A percentile compares a stretch with the other conserved stretches of the same genome.
Evolutionary conservation across 2,888 invertebrate species (phyloP).

Genomic region (Metopia argyrocephala): DNA sequence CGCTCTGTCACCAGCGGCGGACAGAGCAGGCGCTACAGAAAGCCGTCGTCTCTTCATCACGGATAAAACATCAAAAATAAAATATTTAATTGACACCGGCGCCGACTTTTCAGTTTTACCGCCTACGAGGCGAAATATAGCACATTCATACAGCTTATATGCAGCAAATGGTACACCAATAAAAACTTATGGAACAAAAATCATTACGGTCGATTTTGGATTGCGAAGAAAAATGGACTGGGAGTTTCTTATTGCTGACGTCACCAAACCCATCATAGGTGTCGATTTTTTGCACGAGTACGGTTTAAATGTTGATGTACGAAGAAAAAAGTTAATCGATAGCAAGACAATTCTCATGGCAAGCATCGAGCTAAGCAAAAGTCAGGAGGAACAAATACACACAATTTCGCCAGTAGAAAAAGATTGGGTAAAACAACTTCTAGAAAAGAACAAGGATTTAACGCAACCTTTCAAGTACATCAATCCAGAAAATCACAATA

Average conservation of each 20-base stretch:
- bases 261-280: not conserved
- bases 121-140: not conserved
- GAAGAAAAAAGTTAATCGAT: slow-evolving; percentile 1
- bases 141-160: not conserved
- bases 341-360: not conserved
- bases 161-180: too few species aligned
- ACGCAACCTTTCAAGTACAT: slow-evolving; percentile 7
- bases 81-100: slow-evolving; percentile 21
- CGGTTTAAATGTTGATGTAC: not conserved
- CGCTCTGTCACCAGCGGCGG: slow-evolving; percentile 6
- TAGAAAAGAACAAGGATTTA: not conserved
- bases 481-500: not conserved
- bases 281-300: not conserved
- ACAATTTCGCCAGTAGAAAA: slow-evolving; percentile 5
- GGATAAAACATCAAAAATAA: not conserved
- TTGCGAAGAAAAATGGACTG: slow-evolving; percentile 3
- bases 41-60: slow-evolving; percentile 30
- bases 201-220: not conserved
- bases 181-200: not conserved
- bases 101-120: slow-evolving; percentile 18
- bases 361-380: not conserved
- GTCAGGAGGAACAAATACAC: not conserved
- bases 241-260: not conserved
- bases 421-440: not conserved
- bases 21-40: not conserved